These are phyloP conservation scores for Lepidotrigona ventralis DNA, from an alignment of 1,140 invertebrate species.

Conservation along the genomic window DNA sequence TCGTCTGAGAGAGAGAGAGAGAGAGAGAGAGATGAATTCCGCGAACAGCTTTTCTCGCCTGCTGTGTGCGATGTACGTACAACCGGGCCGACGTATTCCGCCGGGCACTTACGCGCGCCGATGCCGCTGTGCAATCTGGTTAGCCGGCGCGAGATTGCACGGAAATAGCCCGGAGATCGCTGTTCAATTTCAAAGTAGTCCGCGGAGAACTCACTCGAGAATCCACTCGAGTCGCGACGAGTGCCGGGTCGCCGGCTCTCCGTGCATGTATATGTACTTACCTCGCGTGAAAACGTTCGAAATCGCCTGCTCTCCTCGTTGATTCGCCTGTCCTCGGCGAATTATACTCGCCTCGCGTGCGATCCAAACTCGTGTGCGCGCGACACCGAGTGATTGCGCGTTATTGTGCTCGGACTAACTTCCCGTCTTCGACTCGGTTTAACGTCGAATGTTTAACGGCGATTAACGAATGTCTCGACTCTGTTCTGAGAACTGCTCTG, in stretches of 20 bases:
- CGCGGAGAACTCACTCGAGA: constrained; percentile 43
- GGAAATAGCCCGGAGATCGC: constrained; percentile 72
- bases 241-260: background rate
- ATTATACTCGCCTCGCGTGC: constrained; percentile 34
- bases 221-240: background rate
- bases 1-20: background rate
- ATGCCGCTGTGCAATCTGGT: constrained; percentile 68
- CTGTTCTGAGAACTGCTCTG: too few species aligned
- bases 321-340: background rate
- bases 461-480: constrained; percentile 8
- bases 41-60: constrained; percentile 28
- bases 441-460: constrained; percentile 34
- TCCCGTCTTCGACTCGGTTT: background rate
- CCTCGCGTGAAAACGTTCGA: constrained; percentile 16
- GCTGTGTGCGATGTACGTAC: constrained; percentile 33
- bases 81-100: constrained; percentile 24
- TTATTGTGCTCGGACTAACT: constrained; percentile 66
- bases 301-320: background rate
- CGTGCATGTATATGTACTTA: background rate
- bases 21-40: constrained; percentile 43
- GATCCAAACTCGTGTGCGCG: constrained; percentile 52
- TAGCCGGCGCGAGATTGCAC: constrained; percentile 71
- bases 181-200: constrained; percentile 56
- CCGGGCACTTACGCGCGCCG: constrained; percentile 39
- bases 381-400: constrained; percentile 55